phyloP scores from a whole-genome alignment of 2,113 vertebrate genomes.

The Sebastes fasciatus region DNA sequence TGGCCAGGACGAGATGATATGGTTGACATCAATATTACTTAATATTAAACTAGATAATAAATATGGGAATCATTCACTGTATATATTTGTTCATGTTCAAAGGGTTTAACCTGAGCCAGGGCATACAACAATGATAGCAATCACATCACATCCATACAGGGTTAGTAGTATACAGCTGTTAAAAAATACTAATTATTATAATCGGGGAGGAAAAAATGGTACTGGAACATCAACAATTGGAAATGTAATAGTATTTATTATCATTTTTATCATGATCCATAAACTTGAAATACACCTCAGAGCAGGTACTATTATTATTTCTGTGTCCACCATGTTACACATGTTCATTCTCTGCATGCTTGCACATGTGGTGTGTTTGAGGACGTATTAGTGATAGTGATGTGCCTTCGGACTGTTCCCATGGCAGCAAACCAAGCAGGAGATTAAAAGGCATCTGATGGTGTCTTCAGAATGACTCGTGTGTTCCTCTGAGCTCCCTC shows the following conservation, averaged over 20 bases:
- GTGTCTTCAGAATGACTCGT: constrained; percentile 56
- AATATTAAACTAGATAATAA: no score
- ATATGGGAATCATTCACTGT: no score
- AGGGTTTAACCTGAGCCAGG: no score
- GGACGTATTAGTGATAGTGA: not conserved
- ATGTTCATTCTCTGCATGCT: not conserved
- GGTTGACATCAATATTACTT: no score
- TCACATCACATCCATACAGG: no score
- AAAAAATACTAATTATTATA: not conserved
- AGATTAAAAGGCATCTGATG: constrained; percentile 71
- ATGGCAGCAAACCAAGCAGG: constrained; percentile 60
- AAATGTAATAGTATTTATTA: not conserved
- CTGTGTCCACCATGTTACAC: not conserved
- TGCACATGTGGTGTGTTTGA: not conserved
- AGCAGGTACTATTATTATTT: not conserved
- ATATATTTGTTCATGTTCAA: no score
- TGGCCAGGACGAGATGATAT: no score
- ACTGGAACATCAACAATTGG: no score
- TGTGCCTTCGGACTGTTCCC: constrained; percentile 42
- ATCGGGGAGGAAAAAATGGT: not conserved
- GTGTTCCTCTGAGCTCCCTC: constrained; percentile 37
- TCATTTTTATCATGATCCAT: not conserved
- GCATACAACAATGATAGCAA: no score
- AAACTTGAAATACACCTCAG: not conserved
- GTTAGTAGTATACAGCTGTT: no score